Evolutionary conservation across 2,888 invertebrate species (phyloP).

Genomic region (Scelioninae gen. 2): DNA sequence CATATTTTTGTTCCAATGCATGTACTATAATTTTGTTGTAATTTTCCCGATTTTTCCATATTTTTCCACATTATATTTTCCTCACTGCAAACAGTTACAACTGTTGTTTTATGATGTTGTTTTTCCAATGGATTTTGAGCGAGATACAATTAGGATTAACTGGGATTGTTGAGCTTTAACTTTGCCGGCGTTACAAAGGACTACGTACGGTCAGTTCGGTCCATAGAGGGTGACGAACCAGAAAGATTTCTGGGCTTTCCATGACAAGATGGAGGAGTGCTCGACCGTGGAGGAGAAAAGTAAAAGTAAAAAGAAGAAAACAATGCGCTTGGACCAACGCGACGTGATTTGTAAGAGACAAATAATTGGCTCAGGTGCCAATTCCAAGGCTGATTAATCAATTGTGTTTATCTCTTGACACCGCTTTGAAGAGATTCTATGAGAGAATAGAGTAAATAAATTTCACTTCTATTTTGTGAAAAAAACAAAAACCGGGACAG

Average conservation of each 20-base stretch:
- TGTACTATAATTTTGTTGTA: too few species aligned
- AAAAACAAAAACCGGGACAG: background rate
- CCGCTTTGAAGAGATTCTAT: background rate
- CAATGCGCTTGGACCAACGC: constrained; percentile 15
- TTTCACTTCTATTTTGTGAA: background rate
- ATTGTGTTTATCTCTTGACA: constrained; percentile 38
- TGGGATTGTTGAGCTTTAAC: constrained; percentile 23
- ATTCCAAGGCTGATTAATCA: constrained; percentile 66
- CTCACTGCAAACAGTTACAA: too few species aligned
- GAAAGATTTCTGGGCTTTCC: constrained; percentile 27
- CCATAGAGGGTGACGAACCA: constrained; percentile 12
- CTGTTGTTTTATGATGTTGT: background rate
- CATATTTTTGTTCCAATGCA: too few species aligned
- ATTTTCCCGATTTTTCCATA: too few species aligned
- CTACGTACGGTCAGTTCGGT: constrained; percentile 4
- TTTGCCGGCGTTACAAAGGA: constrained; percentile 13
- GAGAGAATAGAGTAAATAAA: constrained; percentile 3
- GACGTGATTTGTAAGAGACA: constrained; percentile 69
- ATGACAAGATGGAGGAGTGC: constrained; percentile 27
- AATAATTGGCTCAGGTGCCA: constrained; percentile 70
- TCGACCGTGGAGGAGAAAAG: constrained; percentile 41
- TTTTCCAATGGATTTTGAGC: background rate
- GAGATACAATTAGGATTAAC: constrained; percentile 3
- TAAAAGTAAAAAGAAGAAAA: constrained; percentile 36
- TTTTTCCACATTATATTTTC: too few species aligned